A percentile compares a stretch with the other conserved stretches of the same genome.
Conservation (phyloP, 2,888 invertebrate genomes). For the Campopleginae sp. region DNA sequence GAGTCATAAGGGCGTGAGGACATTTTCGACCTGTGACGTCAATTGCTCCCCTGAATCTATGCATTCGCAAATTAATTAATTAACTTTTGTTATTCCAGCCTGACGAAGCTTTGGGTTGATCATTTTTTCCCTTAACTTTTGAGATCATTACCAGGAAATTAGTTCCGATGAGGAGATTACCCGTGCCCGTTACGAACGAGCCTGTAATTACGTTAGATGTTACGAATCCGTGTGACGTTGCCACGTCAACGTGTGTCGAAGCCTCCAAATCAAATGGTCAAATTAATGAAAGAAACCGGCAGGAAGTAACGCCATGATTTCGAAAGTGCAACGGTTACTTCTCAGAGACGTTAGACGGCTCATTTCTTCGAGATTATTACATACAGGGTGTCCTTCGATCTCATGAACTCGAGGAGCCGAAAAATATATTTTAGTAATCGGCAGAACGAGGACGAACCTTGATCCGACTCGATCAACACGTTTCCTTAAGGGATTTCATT, state of each 20-base stretch:
- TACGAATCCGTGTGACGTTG: conserved; percentile 65
- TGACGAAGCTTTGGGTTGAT: background rate
- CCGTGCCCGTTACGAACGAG: conserved; percentile 5
- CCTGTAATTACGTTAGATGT: conserved; percentile 64
- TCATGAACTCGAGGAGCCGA: background rate
- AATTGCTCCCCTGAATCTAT: too few relatives aligned
- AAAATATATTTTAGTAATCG: background rate
- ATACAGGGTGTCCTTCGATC: background rate
- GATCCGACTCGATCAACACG: background rate
- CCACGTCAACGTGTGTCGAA: conserved; percentile 69
- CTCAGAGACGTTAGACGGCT: conserved; percentile 64
- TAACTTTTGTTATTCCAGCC: background rate
- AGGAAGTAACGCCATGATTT: conserved; percentile 61
- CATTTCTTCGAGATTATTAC: conserved; percentile 7
- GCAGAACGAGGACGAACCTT: background rate
- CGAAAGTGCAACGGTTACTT: conserved; percentile 73
- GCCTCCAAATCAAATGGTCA: conserved; percentile 53
- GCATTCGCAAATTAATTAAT: background rate
- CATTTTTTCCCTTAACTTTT: background rate
- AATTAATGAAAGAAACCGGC: conserved; percentile 48
- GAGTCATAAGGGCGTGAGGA: too few relatives aligned
- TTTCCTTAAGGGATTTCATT: too few relatives aligned
- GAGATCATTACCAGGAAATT: background rate
- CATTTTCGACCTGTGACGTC: too few relatives aligned
- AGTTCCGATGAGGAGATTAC: background rate